A percentile compares a stretch with the other conserved stretches of the same genome.
Conservation (phyloP, 1,140 invertebrate species). For the Octopus bimaculoides region DNA sequence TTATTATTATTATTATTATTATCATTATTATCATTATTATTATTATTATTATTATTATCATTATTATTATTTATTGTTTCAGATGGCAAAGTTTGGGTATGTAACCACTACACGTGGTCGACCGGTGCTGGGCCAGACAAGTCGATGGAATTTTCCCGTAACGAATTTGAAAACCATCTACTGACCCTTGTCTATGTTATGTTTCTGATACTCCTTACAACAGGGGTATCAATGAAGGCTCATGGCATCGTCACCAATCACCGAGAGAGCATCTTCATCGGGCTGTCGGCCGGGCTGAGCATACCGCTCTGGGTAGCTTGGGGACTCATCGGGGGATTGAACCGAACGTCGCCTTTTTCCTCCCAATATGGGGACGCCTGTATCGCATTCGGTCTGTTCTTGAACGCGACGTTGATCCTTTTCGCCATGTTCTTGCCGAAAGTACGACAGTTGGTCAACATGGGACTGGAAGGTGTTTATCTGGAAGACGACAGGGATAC, state of each 20-base stretch:
- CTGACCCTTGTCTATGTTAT: slow-evolving; percentile 78
- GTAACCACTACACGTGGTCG: slow-evolving; percentile 49
- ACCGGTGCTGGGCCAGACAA: slow-evolving; percentile 39
- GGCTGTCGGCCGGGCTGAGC: slow-evolving; percentile 74
- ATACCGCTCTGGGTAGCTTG: slow-evolving; percentile 86
- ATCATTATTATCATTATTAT: no score
- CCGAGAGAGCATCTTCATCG: slow-evolving; percentile 85
- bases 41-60: no score
- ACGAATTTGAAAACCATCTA: slow-evolving; percentile 64
- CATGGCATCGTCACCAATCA: slow-evolving; percentile 87
- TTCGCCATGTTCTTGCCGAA: slow-evolving; percentile 92
- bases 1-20: no score
- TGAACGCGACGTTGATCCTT: slow-evolving; percentile 79
- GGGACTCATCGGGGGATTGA: slow-evolving; percentile 70
- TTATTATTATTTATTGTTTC: slow-evolving; percentile 22
- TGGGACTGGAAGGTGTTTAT: slow-evolving; percentile 71
- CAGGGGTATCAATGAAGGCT: slow-evolving; percentile 73
- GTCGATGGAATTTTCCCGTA: slow-evolving; percentile 44
- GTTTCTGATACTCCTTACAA: slow-evolving; percentile 79
- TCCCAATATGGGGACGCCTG: slow-evolving; percentile 72
- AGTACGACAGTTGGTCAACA: slow-evolving; percentile 77
- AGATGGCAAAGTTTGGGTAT: slow-evolving; percentile 24
- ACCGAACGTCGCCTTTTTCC: slow-evolving; percentile 59
- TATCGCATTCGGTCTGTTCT: slow-evolving; percentile 80
- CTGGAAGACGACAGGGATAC: slow-evolving; percentile 70